phyloP scores from a whole-genome alignment of 1,140 invertebrate genomes.

The Cephus cinctus region DNA sequence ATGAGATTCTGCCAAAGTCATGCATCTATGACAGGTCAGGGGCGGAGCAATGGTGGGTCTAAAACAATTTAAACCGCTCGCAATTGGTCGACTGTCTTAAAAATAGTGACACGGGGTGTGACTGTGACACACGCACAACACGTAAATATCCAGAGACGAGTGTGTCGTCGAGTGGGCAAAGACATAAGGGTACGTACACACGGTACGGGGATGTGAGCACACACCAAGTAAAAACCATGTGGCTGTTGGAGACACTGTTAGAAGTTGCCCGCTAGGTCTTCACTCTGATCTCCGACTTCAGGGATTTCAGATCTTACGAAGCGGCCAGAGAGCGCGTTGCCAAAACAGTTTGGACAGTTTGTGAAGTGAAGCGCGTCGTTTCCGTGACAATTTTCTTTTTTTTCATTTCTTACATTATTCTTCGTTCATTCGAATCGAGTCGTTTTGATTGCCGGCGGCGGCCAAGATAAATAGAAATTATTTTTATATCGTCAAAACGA shows the following conservation, averaged over 20 bases:
- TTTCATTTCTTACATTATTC: no score
- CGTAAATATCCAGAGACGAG: constrained; percentile 26
- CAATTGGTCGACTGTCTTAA: constrained; percentile 44
- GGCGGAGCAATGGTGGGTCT: constrained; percentile 34
- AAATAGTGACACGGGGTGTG: constrained; percentile 41
- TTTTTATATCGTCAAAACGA: no score
- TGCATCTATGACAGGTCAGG: constrained; percentile 31
- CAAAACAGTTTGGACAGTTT: no score
- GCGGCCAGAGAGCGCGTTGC: no score
- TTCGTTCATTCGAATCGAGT: no score
- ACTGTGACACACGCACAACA: constrained; percentile 24
- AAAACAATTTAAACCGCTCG: constrained; percentile 31
- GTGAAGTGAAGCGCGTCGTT: no score
- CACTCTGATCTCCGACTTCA: constrained; percentile 45
- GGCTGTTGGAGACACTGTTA: constrained; percentile 23
- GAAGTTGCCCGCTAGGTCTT: constrained; percentile 28
- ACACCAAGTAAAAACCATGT: constrained; percentile 29
- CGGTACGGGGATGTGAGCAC: constrained; percentile 1
- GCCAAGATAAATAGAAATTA: no score
- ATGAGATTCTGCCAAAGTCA: constrained; percentile 28
- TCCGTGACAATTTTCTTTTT: no score
- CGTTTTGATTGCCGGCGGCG: background rate
- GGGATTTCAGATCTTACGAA: constrained; percentile 42
- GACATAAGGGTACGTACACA: no score
- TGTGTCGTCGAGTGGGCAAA: constrained; percentile 1